Evolutionary conservation across 2,888 invertebrate species (phyloP), one percentile per base, ranked within the genome.

Genomic region (Cephonodes hylas): DNA sequence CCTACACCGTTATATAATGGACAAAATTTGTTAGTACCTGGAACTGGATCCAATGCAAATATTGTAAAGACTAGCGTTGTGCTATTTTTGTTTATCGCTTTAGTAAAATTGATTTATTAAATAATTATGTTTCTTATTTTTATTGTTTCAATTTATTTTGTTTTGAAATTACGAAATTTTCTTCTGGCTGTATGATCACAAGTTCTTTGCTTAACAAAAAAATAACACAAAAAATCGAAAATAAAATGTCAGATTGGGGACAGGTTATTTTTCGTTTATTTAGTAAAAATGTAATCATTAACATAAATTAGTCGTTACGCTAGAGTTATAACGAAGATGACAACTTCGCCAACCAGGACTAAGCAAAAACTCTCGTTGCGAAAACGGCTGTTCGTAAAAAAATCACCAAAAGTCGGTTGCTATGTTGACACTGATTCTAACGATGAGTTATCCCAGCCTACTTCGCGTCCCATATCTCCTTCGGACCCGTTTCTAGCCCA

Each of bases 341-440:
- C 88, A 79, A 91, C 92, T 73, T 92, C 92, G 73, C 92, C 92
- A 64, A 89, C 86, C 62, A 89, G 87, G 79, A 70, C 85, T 71
- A 92, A 93, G 77, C 92, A 93, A 73, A 93, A 93, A 73, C 79
- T 93, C 66, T 93, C 93, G 64, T 77, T 93, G 70, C 86, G 93
- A 42, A 93, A 93, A 75, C 85, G 93, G 58, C 71, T 93, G 64
- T 90, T 93, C 71, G 93, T 92, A 61, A 93, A 92, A 75, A 93
- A 93, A 73, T 93, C 93, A 4, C 92, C 93, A 38, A 92, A 91
- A 88, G 93, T 93, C 72, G 93, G 93, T 64, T 93, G 93, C 79
- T 88, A 87, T 82, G 87, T 91, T 65, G 92, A 93, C 76, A 85
- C 89, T 60, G 92, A 91, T 78, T 92, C 91, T 34, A 88, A 88